Base-by-base conservation (phyloP, 2,797 vertebrate species). In the Capromys pilorides region DNA sequence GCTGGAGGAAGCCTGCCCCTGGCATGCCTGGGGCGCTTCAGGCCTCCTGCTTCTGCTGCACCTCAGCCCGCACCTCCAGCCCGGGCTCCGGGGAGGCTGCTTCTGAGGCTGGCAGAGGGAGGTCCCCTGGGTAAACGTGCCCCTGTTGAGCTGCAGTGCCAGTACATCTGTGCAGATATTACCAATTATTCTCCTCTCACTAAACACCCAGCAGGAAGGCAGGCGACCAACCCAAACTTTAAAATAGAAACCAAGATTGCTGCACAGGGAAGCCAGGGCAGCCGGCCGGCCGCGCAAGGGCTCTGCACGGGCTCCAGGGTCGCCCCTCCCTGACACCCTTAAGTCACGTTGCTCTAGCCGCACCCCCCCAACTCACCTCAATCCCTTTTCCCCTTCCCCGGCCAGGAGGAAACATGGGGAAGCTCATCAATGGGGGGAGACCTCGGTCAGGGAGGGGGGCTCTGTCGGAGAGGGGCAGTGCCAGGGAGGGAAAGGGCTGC, bases 141-240 rank as follows among this genome's bases (percentile, higher is more conserved):
- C 97, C 19, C 49, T 94, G 93, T 95, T 36, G 66, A 95, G 89
- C 94, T 57, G 85, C 95, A 75, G 89, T 84, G 39, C 95, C 94
- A 94, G 96, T 96, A 97, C 97, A 97, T 97, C 97, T 97, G 97
- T 97, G 97, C 96, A 97, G 96, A 97, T 97, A 97, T 97, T 96
- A 97, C 95, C 97, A 97, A 97, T 97, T 97, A 97, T 96, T 97
- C 96, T 96, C 79, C 82, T 95, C 96, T 88, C 95, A 95, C 95
- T 94, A 97, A 97, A 97, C 97, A 95, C 96, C 62, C 97, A 97
- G 97, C 97, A 97, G 96, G 96, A 97, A 97, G 82, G 78, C 96
- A 96, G 59, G 96, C 96, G 94, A 96, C 95, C 93, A 96, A 96
- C 94, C 96, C 91, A 95, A 96, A 96, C 96, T 95, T 97, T 93